phyloP scores from a whole-genome alignment of 2,113 vertebrate species.

The Aplodontia rufa region DNA sequence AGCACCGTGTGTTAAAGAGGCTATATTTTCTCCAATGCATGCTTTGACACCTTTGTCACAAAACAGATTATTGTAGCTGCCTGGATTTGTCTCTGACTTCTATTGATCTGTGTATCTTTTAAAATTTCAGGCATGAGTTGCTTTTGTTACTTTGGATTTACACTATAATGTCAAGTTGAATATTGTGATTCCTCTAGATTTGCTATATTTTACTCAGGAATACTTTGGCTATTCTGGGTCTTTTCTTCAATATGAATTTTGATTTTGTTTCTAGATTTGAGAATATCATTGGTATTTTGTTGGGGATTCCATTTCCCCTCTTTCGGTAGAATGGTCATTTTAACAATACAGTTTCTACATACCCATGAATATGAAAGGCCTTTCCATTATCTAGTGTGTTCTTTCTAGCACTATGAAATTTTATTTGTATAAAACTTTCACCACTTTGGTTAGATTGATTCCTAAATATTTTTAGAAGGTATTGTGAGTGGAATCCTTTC shows the following conservation, averaged over 20 bases:
- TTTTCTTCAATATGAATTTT: background rate
- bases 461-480: background rate
- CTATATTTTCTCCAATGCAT: background rate
- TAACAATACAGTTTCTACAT: no score
- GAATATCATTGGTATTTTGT: background rate
- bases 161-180: background rate
- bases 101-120: background rate
- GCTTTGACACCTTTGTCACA: background rate
- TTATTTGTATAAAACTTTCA: background rate
- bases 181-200: background rate
- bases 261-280: background rate
- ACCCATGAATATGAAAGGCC: no score
- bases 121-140: no score
- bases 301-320: no score
- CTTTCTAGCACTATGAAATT: no score
- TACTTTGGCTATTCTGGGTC: background rate
- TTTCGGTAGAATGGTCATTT: no score
- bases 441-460: background rate
- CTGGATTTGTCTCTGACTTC: background rate
- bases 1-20: background rate
- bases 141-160: background rate
- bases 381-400: no score
- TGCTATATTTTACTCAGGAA: background rate
- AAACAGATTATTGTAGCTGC: background rate
- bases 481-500: no score